These are phyloP conservation scores for Rhegmatorhina hoffmannsi DNA, from an alignment of 2,113 vertebrate species.

Conservation along the genomic window DNA sequence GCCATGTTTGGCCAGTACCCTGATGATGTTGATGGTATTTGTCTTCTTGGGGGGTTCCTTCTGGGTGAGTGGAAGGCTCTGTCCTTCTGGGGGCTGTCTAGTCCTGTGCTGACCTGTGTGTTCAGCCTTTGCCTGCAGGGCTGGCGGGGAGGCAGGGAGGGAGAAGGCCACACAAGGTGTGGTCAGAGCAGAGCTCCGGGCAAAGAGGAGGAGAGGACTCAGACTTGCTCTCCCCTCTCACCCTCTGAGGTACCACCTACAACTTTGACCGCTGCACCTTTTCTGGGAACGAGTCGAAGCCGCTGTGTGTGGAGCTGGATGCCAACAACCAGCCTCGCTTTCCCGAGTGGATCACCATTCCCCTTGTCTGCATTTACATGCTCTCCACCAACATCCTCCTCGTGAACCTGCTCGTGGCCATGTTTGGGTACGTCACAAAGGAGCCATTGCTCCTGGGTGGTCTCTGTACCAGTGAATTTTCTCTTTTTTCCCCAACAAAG, in stretches of 20 bases:
- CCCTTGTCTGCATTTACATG: constrained; percentile 82
- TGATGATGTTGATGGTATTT: constrained; percentile 78
- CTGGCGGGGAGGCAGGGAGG: not conserved
- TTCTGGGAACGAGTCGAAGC: constrained; percentile 81
- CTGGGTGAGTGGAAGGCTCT: not conserved
- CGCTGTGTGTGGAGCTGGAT: constrained; percentile 80
- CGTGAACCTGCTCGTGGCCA: constrained; percentile 81
- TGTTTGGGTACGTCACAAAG: constrained; percentile 74
- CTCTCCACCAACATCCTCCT: constrained; percentile 84
- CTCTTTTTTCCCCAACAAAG: too few relatives aligned
- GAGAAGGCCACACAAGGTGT: not conserved
- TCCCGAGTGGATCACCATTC: constrained; percentile 82
- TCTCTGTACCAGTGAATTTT: not conserved
- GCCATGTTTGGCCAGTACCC: constrained; percentile 84
- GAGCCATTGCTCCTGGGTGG: rapidly evolving
- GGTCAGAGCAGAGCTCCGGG: not conserved
- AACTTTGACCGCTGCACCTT: constrained; percentile 79
- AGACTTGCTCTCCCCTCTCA: not conserved
- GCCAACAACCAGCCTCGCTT: constrained; percentile 77
- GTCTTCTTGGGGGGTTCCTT: not conserved
- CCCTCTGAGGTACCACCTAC: constrained; percentile 74
- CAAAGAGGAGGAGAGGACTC: not conserved
- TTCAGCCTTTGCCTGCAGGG: not conserved
- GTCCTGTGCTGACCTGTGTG: not conserved
- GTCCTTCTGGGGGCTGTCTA: not conserved